Evolutionary conservation across 1,140 invertebrate species (phyloP), one percentile per base, ranked within the genome.

Genomic region (Notospermus geniculatus): DNA sequence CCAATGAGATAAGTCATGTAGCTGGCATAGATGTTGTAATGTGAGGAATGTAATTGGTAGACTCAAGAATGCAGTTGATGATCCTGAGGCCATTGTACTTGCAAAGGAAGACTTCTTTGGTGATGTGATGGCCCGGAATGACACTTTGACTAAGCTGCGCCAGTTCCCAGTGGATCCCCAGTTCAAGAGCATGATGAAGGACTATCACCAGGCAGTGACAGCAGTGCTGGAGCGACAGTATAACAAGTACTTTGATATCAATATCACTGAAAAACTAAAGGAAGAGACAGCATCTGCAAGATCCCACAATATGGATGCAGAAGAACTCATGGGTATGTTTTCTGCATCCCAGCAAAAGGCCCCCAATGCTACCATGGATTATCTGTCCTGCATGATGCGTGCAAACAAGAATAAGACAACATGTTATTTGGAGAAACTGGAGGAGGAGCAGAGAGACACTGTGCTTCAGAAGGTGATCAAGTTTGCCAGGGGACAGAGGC

Each of bases 301-400:
- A 17, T 61, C 43, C 17, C 62, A 64, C 29, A 64, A 64, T 29
- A 64, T 64, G 5, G 62, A 64, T 60, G 58, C 57, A 13, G 62
- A 64, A 45, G 59, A 60, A 29, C 19, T 64, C 7, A 65, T 65
- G 55, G 64, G 60, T 22, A 62, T 62, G 60, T 62, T 65, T 43
- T 27, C 22, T 53, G 25, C 64, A 27, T 27, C 60, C 13, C 19
- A 62, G 39, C 17, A 62, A 27, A 52, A 54, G 32, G 54, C 60
- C 23, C 64, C 54, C 2, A 62, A 62, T 62, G 59, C 59, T 43
- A 65, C 60, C 2, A n/a, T 65, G 5, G 32, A 43, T 30, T 65
- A 36, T 19, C 41, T 65, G 9, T 62, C 60, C 1, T 57, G 19
- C 39, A 62, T 32, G 29, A 56, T 65, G 55, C 23, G 64, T 17